phyloP scores from a whole-genome alignment of 2,797 vertebrate genomes.

The Coendou prehensilis region DNA sequence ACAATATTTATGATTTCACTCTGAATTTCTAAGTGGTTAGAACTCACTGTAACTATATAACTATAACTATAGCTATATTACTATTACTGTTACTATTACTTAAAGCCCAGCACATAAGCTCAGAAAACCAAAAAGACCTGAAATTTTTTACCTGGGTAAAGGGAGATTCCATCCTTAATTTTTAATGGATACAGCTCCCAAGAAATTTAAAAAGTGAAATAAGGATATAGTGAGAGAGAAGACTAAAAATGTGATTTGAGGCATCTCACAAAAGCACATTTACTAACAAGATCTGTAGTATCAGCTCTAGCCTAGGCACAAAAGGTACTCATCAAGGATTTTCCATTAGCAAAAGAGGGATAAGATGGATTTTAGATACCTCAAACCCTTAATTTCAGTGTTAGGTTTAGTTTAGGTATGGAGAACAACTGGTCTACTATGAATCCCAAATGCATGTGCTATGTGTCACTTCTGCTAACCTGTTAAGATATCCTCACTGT shows the following conservation, averaged over 20 bases:
- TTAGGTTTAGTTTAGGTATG: not conserved
- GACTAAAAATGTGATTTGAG: not conserved
- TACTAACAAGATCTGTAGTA: not conserved
- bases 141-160: conserved; percentile 2
- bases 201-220: not conserved
- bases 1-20: conserved; percentile 29
- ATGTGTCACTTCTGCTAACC: not conserved
- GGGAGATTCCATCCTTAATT: conserved; percentile 6
- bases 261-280: not conserved
- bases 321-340: not conserved
- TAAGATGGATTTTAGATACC: not conserved
- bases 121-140: not conserved
- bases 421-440: not conserved
- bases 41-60: conserved; percentile 3
- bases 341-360: not conserved
- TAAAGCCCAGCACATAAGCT: conserved; percentile 2
- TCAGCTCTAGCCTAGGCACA: not conserved
- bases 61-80: no score
- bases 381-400: not conserved
- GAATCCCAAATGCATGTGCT: not conserved
- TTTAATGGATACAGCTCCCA: not conserved
- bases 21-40: conserved; percentile 23
- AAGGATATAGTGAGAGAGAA: not conserved
- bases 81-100: not conserved
- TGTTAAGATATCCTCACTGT: not conserved